Evolutionary conservation across 1,140 invertebrate species (phyloP).

Genomic region (Micrasema longulum): DNA sequence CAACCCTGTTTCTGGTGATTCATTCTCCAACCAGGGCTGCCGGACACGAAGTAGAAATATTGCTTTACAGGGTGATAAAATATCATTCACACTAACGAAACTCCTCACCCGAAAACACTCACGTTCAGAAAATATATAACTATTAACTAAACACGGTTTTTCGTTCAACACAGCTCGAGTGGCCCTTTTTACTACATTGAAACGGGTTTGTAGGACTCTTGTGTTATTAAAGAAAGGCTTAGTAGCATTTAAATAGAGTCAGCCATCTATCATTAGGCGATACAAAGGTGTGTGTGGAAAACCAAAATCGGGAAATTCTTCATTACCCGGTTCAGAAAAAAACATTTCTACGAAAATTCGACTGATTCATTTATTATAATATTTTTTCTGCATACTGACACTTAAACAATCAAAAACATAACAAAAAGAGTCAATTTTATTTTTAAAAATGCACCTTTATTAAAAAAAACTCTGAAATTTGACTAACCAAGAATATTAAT

Average conservation of each 20-base stretch:
- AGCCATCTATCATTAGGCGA: conserved; percentile 34
- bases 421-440: too few relatives aligned
- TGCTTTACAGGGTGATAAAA: conserved; percentile 48
- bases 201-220: neutral
- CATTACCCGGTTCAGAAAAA: too few relatives aligned
- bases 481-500: too few relatives aligned
- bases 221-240: conserved; percentile 12
- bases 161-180: neutral
- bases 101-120: neutral
- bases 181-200: neutral
- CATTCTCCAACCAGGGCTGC: conserved; percentile 41
- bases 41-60: conserved; percentile 49
- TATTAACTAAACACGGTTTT: neutral
- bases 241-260: conserved; percentile 5
- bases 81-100: conserved; percentile 8
- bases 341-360: too few relatives aligned
- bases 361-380: too few relatives aligned
- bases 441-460: too few relatives aligned
- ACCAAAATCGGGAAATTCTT: neutral
- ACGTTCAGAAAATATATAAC: conserved; percentile 12
- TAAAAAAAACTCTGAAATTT: too few relatives aligned
- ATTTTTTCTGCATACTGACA: too few relatives aligned
- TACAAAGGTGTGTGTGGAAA: conserved; percentile 29
- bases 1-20: conserved; percentile 42
- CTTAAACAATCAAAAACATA: too few relatives aligned